Evolutionary conservation across 2,888 invertebrate genomes (phyloP), one percentile per base, ranked within the genome.

Genomic region (Dexiosoma caninum): DNA sequence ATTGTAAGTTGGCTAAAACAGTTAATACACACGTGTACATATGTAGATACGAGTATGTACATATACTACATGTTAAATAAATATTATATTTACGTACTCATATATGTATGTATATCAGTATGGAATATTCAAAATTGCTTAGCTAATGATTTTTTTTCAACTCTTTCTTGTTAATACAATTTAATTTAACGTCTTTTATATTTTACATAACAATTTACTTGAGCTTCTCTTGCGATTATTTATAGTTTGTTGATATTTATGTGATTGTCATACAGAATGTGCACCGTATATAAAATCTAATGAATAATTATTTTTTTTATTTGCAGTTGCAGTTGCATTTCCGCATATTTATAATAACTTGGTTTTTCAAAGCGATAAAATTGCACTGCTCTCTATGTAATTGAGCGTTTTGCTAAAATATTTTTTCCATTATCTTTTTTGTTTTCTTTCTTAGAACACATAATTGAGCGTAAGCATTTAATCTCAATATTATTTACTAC

Each of bases 1-100:
- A 30, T 71, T 59, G 27, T 53, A 35, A 44, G 55, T 77, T 66
- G 37, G 46, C 76, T 76, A 76, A 76, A 80, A 72, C 69, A 53
- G 77, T 55, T 49, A 64, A 59, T 40, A 21, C n/a, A 51, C 10
- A 21, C 16, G 16, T 49, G 35, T 51, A 37, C 8, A 27, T 23
- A 64, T 14, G 19, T 44, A 44, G 5, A 46, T 9, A 46, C 16
- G n/a, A n/a, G n/a, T n/a, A n/a, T n/a, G 42, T 37, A 27, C 14
- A 30, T 42, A 32, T 55, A 8, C 16, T 32, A 32, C 5, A 27
- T 27, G 3, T 27, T 27, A 27, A 5, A 5, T 27, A n/a, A n/a
- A n/a, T 27, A 27, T 27, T 27, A 5, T 27, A 27, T 27, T 27
- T 27, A 5, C 3, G 3, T 27, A 27, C 3, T 27, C 3, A 27